These are phyloP conservation scores for Drepana arcuata DNA, from an alignment of 1,140 invertebrate species.

Conservation along the genomic window DNA sequence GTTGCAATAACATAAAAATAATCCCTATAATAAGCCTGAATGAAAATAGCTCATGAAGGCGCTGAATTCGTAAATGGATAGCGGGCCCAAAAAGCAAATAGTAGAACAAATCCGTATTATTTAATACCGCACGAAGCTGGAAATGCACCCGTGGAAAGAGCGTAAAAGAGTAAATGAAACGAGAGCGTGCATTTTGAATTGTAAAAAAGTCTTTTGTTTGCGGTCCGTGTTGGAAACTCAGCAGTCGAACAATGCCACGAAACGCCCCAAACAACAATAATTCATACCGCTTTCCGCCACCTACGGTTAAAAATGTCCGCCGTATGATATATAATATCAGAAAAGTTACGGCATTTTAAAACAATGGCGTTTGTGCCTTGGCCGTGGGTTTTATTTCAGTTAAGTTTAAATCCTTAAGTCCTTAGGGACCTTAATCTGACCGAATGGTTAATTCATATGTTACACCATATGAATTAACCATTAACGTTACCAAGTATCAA, in stretches of 20 bases:
- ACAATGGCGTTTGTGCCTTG: too few relatives aligned
- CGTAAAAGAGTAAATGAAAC: constrained; percentile 69
- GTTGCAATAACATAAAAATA: too few relatives aligned
- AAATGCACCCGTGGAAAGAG: constrained; percentile 58
- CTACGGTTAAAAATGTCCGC: constrained; percentile 70
- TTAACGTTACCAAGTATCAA: too few relatives aligned
- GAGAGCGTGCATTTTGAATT: constrained; percentile 65
- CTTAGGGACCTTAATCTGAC: too few relatives aligned
- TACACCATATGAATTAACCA: too few relatives aligned
- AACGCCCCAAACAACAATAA: constrained; percentile 68
- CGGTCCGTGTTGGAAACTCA: constrained; percentile 46
- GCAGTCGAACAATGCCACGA: constrained; percentile 49
- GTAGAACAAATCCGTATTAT: constrained; percentile 54
- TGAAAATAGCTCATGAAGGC: constrained; percentile 11
- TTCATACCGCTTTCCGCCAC: constrained; percentile 68
- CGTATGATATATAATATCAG: constrained; percentile 64
- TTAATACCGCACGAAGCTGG: constrained; percentile 55
- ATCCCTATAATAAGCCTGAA: too few relatives aligned
- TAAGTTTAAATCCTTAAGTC: too few relatives aligned
- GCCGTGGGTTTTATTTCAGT: too few relatives aligned
- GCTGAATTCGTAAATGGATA: constrained; percentile 17
- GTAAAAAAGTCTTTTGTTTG: constrained; percentile 66
- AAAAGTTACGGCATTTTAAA: constrained; percentile 63
- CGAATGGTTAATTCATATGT: too few relatives aligned
- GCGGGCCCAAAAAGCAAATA: constrained; percentile 30